Percentiles rank a stretch among this genome's conserved stretches.
Conservation (phyloP, 2,888 invertebrate genomes). For the Entomobrya proxima region DNA sequence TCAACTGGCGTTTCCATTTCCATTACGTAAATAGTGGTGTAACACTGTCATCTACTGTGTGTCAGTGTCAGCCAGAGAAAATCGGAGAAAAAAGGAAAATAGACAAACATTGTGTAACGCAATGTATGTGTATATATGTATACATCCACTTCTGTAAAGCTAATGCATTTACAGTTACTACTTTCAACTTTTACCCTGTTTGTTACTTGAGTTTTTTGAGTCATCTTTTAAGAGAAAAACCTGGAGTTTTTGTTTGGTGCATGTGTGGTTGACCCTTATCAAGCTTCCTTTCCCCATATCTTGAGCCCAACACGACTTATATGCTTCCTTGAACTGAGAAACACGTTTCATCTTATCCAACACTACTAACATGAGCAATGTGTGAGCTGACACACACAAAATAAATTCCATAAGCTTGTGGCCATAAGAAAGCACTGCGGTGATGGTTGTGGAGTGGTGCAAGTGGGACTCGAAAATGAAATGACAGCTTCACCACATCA, state of each 20-base stretch:
- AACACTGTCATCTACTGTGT: constrained; percentile 53
- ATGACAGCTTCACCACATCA: constrained; percentile 66
- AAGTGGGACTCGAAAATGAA: constrained; percentile 65
- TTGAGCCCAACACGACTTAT: background rate
- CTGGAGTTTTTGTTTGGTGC: background rate
- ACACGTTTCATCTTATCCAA: no score
- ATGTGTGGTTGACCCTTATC: constrained; percentile 49
- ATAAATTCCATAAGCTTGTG: background rate
- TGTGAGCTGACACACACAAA: no score
- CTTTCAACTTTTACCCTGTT: no score
- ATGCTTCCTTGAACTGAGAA: background rate
- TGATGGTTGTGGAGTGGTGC: background rate
- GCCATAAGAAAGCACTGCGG: constrained; percentile 21
- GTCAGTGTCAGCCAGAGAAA: constrained; percentile 24
- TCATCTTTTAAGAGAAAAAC: constrained; percentile 31
- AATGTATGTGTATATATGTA: constrained; percentile 3
- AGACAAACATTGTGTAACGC: constrained; percentile 1
- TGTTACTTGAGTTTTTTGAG: no score
- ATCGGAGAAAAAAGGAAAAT: background rate
- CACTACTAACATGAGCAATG: no score
- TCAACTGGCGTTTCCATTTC: constrained; percentile 58
- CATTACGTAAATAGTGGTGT: constrained; percentile 49
- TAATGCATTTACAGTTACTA: background rate
- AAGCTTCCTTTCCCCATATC: background rate
- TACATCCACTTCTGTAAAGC: background rate